Evolutionary conservation across 2,113 vertebrate species (phyloP), one percentile per base, ranked within the genome.

Genomic region (Nansenia antarctica): DNA sequence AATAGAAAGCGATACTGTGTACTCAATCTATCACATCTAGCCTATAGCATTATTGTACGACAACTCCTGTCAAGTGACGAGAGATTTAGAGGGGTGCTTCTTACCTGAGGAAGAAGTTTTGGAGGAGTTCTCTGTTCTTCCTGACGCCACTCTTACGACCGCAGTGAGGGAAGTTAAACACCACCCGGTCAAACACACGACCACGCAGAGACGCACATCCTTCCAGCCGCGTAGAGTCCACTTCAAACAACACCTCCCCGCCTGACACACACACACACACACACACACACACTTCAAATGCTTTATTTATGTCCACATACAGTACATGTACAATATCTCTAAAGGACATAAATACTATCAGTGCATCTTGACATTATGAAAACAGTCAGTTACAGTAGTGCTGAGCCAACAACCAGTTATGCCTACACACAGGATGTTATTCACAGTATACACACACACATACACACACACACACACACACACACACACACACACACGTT

Each of bases 91-190:
- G 18, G 39, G 12, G 39, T 18, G 12, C 11, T 39, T 68, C 37
- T 89, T 88, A 96, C 98, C 96, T 95, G n/a, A 39, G 86, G 74
- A 99, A 99, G 86, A 99, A 98, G 64, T 34, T 84, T 14, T 88
- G 92, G 8, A 99, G 92, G 24, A 99, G 94, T 26, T 93, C 86
- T 59, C 96, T 93, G 68, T 99, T 99, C 91, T 94, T 98, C 78
- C 90, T 95, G 12, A 98, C 94, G 0, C 97, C 98, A 5, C 95
- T 94, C 87, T 99, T 99, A 45, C 94, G 94, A n/a, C 98, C 98
- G 6, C 93, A 95, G 80, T 99, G 98, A 2, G 98, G 98, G 52
- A 99, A 99, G 77, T 98, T 99, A 83, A 99, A 99, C 77, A 95
- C 89, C 80, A 99, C 88, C 0, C 89, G 82, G 52, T 96, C 92